Percentiles rank a stretch among this genome's conserved stretches.
These are phyloP conservation scores for Nephrotoma appendiculata DNA, from an alignment of 2,888 invertebrate species.

Conservation along the genomic window DNA sequence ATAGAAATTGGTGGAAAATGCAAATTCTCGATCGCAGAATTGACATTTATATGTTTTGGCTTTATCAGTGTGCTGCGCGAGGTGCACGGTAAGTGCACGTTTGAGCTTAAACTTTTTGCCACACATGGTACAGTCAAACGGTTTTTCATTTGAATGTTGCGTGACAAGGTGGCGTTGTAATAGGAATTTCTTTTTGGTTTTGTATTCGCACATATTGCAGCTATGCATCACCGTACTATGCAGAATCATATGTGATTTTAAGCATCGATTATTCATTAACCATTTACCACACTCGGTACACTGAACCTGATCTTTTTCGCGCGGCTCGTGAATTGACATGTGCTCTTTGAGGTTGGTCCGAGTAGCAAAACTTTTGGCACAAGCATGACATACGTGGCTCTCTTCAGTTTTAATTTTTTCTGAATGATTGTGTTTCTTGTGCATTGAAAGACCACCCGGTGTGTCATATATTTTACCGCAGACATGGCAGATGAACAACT, in stretches of 20 bases:
- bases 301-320: slow-evolving; percentile 11
- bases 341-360: slow-evolving; percentile 11
- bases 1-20: slow-evolving; percentile 12
- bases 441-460: slow-evolving; percentile 11
- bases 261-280: slow-evolving; percentile 12
- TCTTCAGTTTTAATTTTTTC: neutral
- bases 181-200: slow-evolving; percentile 11
- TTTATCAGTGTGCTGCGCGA: slow-evolving; percentile 6
- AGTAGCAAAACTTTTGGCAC: slow-evolving; percentile 12
- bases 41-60: slow-evolving; percentile 8
- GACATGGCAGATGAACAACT: slow-evolving; percentile 8
- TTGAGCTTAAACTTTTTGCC: slow-evolving; percentile 12
- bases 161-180: slow-evolving; percentile 11
- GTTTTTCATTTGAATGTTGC: slow-evolving; percentile 7
- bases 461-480: slow-evolving; percentile 11
- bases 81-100: slow-evolving; percentile 11
- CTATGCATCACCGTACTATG: slow-evolving; percentile 8
- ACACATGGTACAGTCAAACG: slow-evolving; percentile 9
- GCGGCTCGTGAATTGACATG: slow-evolving; percentile 8
- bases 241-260: slow-evolving; percentile 12
- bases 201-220: slow-evolving; percentile 11
- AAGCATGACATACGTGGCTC: slow-evolving; percentile 10
- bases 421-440: slow-evolving; percentile 9
- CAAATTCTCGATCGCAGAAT: slow-evolving; percentile 11
- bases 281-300: slow-evolving; percentile 12